These are phyloP conservation scores for Helicoverpa assulta DNA, from an alignment of 2,888 invertebrate species.

Conservation along the genomic window DNA sequence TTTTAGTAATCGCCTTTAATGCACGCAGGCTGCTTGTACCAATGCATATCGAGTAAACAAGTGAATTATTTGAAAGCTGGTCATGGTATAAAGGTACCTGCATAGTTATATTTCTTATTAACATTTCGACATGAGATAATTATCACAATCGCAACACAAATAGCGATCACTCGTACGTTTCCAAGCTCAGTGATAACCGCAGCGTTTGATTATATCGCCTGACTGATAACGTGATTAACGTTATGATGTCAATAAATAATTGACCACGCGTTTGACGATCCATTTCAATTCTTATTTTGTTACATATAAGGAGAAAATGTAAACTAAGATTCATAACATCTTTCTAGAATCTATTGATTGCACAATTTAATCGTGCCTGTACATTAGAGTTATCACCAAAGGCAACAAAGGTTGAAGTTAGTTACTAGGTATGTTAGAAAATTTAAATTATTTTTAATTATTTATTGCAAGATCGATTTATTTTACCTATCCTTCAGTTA, in stretches of 20 bases:
- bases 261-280: constrained; percentile 31
- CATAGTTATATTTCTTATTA: no score
- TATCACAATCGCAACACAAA: neutral
- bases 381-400: constrained; percentile 32
- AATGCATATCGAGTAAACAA: no score
- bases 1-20: no score
- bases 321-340: constrained; percentile 11
- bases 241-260: constrained; percentile 28
- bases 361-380: constrained; percentile 19
- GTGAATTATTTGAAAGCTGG: no score
- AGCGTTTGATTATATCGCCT: constrained; percentile 7
- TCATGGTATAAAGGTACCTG: no score
- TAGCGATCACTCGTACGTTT: constrained; percentile 10
- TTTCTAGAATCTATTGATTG: constrained; percentile 14
- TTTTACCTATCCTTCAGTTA: no score
- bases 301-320: constrained; percentile 39
- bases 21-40: no score
- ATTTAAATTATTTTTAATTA: no score
- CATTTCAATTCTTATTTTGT: constrained; percentile 47
- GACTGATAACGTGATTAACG: constrained; percentile 32
- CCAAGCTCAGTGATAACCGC: constrained; percentile 16
- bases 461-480: no score
- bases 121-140: no score
- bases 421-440: no score
- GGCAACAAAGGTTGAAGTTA: constrained; percentile 11